Evolutionary conservation across 2,888 invertebrate genomes (phyloP).

Genomic region (Cataglyphis cursor): DNA sequence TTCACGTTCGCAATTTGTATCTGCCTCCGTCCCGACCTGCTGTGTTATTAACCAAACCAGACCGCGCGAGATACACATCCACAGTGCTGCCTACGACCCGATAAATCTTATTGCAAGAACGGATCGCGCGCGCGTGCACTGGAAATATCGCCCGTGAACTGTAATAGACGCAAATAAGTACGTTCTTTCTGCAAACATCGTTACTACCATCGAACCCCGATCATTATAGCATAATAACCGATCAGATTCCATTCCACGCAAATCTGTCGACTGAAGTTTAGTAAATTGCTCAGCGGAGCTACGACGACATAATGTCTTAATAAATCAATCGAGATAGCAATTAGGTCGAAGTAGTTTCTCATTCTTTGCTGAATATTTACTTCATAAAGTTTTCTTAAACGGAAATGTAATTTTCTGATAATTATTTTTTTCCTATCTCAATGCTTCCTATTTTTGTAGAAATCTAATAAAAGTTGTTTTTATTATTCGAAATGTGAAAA

Average conservation of each 20-base stretch:
- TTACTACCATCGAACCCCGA: background rate
- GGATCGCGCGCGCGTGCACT: conserved; percentile 29
- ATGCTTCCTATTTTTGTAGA: too few species aligned
- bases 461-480: background rate
- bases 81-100: conserved; percentile 23
- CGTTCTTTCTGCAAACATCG: conserved; percentile 32
- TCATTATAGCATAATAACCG: conserved; percentile 27
- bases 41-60: conserved; percentile 52
- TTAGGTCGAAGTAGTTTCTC: background rate
- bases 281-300: background rate
- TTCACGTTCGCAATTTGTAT: conserved; percentile 48
- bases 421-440: background rate
- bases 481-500: background rate
- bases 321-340: background rate
- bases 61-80: conserved; percentile 46
- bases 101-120: conserved; percentile 54
- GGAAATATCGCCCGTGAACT: conserved; percentile 11
- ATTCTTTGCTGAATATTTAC: background rate
- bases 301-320: background rate
- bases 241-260: conserved; percentile 13
- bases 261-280: background rate
- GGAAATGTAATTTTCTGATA: background rate
- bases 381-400: background rate
- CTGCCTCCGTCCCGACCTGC: conserved; percentile 51
- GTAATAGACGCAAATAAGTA: conserved; percentile 39